phyloP scores from a whole-genome alignment of 2,113 vertebrate species.

The Gulo gulo region DNA sequence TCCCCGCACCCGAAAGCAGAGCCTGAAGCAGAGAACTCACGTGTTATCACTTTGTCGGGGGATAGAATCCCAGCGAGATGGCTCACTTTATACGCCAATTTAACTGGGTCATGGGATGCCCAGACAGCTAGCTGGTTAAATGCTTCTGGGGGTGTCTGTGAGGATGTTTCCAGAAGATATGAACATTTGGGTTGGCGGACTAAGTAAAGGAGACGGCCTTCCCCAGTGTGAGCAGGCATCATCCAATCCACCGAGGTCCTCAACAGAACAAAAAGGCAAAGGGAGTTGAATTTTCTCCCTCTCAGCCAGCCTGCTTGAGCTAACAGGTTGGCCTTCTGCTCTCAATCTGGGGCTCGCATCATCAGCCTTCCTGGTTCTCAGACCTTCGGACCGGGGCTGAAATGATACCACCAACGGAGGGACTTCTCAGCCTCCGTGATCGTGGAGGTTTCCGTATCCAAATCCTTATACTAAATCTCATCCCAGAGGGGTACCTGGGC shows the following conservation, averaged over 20 bases:
- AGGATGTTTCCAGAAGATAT: background rate
- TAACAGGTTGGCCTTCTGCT: background rate
- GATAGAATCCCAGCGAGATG: background rate
- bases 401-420: background rate
- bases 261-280: background rate
- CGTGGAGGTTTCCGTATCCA: background rate
- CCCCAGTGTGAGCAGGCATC: background rate
- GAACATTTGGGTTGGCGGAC: background rate
- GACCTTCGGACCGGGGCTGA: background rate
- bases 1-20: background rate
- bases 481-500: background rate
- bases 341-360: background rate
- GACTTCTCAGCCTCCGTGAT: background rate
- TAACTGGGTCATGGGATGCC: background rate
- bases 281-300: background rate
- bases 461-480: background rate
- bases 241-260: background rate
- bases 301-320: background rate
- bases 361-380: background rate
- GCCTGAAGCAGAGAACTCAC: background rate
- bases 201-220: background rate
- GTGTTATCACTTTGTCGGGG: background rate
- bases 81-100: background rate
- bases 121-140: background rate
- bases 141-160: background rate